Base-by-base conservation (phyloP, 2,113 vertebrate species). In the Psephotus haematonotus region DNA sequence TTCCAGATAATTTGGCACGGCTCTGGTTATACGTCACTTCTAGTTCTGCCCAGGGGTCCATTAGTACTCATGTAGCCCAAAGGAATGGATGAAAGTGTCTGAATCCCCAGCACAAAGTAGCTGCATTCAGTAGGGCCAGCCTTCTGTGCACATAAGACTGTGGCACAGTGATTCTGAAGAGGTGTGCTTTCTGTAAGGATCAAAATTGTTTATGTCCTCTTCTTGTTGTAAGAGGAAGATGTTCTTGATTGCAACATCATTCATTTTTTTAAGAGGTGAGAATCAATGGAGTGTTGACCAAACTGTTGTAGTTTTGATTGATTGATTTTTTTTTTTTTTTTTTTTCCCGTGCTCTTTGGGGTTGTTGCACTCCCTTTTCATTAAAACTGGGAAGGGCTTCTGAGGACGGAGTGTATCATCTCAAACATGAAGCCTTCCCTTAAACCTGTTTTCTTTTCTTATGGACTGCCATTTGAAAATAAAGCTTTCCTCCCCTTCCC, bases 201-300 rank as follows among this genome's bases (percentile, higher is more conserved):
- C 13, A 3, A 25, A 62, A 41, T 16, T 22, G 15, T 35, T 83
- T 19, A 9, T 15, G 6, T 43, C 14, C 6, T 67, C 16, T 4
- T 80, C 28, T n/a, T 87, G 24, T 47, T 85, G 18, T 37, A 23
- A 71, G 41, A 85, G 12, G 13, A 8, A 2, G 1, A 53, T 16
- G 11, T n/a, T 90, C 10, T 68, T n/a, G 53, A 62, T 20, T 79
- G 19, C 23, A 53, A 7, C 11, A 13, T 78, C 22, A 18, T n/a
- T 76, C 37, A 14, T 9, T 6, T 31, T 8, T 53, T 33, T 29
- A 4, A 37, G 25, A 76, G 24, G 6, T 0, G 0, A 63, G 17
- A 60, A 49, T 89, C 17, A 7, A 2, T 41, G 31, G 11, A 13
- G 3, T 37, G n/a, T 68, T 91, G 43, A 49, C 25, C 37, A 63